These are phyloP conservation scores for Oxycera nigricornis DNA, from an alignment of 2,888 invertebrate species.

Conservation along the genomic window DNA sequence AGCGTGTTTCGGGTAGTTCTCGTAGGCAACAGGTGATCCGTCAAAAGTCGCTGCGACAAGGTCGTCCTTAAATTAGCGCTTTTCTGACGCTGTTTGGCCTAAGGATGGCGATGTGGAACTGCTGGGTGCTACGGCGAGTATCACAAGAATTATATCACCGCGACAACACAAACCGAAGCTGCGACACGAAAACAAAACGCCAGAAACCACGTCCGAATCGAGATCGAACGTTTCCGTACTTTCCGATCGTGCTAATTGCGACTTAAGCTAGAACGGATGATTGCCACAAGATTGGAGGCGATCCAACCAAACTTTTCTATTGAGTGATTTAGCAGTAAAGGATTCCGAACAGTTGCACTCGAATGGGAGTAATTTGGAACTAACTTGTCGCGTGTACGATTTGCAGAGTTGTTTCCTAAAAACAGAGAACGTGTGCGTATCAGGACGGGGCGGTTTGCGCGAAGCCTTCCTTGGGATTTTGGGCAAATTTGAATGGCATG, in stretches of 20 bases:
- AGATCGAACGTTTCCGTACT: background rate
- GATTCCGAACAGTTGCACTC: background rate
- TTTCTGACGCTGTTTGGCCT: no score
- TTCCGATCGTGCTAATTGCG: constrained; percentile 24
- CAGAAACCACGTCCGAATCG: constrained; percentile 21
- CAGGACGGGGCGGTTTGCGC: background rate
- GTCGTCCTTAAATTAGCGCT: no score
- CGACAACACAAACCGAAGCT: background rate
- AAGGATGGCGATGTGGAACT: no score
- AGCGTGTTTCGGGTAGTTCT: background rate
- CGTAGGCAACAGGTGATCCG: constrained; percentile 28
- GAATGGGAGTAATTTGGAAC: constrained; percentile 25
- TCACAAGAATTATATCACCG: constrained; percentile 24
- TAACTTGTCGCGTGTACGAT: background rate
- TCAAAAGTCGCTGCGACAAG: background rate
- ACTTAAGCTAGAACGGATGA: background rate
- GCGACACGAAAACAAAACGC: constrained; percentile 15
- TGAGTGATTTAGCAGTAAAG: background rate
- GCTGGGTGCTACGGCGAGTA: no score
- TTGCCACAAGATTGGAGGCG: background rate
- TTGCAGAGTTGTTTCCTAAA: background rate
- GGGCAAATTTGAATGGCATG: background rate
- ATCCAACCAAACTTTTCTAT: background rate
- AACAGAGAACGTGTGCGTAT: background rate
- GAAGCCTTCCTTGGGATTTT: background rate